phyloP scores from a whole-genome alignment of 37 sponge, comb jelly and placozoan genomes.

The Aplysina aerophoba region DNA sequence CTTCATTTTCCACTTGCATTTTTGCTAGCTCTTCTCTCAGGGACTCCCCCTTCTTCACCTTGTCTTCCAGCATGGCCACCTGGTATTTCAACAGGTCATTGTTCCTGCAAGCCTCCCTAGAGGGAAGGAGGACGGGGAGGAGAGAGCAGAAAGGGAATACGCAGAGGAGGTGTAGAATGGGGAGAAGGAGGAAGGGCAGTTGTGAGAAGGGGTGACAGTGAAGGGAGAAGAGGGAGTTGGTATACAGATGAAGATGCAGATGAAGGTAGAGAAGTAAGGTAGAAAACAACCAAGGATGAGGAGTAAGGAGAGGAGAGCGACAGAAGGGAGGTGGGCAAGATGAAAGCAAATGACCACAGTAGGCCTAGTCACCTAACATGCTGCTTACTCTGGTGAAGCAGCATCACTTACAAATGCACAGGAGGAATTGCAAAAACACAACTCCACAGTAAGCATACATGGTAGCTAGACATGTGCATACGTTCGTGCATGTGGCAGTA shows the following conservation, averaged over 20 bases:
- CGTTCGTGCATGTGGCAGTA: too few species aligned
- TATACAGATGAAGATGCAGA: background rate
- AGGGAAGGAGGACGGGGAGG: background rate
- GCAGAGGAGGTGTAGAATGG: background rate
- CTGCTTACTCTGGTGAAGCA: too few species aligned
- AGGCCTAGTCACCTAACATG: too few species aligned
- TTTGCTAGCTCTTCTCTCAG: slow-evolving; percentile 24
- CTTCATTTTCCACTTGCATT: slow-evolving; percentile 38
- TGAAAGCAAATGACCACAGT: too few species aligned
- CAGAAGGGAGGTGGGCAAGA: too few species aligned
- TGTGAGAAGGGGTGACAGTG: background rate
- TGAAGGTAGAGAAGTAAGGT: background rate
- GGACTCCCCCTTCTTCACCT: slow-evolving; percentile 22
- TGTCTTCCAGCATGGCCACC: slow-evolving; percentile 45
- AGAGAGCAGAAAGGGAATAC: background rate
- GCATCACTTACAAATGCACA: too few species aligned
- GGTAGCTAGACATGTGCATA: too few species aligned
- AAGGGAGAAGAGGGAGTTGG: background rate
- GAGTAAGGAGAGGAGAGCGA: too few species aligned
- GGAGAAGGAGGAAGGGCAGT: background rate
- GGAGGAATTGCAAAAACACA: too few species aligned
- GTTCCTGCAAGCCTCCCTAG: slow-evolving; percentile 36
- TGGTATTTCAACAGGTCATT: slow-evolving; percentile 39
- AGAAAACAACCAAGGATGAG: too few species aligned
- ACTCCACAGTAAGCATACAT: too few species aligned